Conservation (phyloP, 1,140 invertebrate genomes). For the Drosophila erecta region DNA sequence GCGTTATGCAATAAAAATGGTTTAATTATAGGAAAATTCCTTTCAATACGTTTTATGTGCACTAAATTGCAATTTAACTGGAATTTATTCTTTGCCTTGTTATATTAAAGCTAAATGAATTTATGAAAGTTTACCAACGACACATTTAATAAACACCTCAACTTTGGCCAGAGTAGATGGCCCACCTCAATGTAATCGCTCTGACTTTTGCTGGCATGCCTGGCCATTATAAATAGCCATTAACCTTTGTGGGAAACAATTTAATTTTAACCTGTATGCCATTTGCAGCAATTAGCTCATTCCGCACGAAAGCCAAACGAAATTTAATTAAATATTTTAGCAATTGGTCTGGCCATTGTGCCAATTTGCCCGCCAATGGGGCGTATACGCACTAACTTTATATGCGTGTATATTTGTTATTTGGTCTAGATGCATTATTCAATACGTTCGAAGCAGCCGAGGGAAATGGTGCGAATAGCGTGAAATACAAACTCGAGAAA, state of each 20-base stretch:
- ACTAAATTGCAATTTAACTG: no score
- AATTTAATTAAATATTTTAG: slow-evolving; percentile 58
- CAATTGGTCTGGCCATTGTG: slow-evolving; percentile 27
- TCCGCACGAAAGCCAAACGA: slow-evolving; percentile 19
- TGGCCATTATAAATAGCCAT: slow-evolving; percentile 18
- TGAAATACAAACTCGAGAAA: slow-evolving; percentile 30
- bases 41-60: no score
- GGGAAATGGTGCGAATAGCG: slow-evolving; percentile 28
- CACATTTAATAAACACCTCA: not conserved
- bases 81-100: no score
- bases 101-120: no score
- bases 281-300: slow-evolving; percentile 18
- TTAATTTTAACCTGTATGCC: slow-evolving; percentile 17
- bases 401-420: slow-evolving; percentile 32
- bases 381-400: slow-evolving; percentile 29
- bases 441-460: slow-evolving; percentile 35
- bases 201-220: slow-evolving; percentile 8
- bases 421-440: slow-evolving; percentile 58
- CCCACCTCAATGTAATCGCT: slow-evolving; percentile 1
- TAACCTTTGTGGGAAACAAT: slow-evolving; percentile 14
- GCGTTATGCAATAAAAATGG: not conserved
- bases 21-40: not conserved
- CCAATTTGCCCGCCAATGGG: slow-evolving; percentile 42
- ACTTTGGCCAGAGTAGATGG: no score
- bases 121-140: not conserved